Evolutionary conservation across 64 coral and sea anemone species (phyloP), one percentile per base, ranked within the genome.

Genomic region (Porites lutea): DNA sequence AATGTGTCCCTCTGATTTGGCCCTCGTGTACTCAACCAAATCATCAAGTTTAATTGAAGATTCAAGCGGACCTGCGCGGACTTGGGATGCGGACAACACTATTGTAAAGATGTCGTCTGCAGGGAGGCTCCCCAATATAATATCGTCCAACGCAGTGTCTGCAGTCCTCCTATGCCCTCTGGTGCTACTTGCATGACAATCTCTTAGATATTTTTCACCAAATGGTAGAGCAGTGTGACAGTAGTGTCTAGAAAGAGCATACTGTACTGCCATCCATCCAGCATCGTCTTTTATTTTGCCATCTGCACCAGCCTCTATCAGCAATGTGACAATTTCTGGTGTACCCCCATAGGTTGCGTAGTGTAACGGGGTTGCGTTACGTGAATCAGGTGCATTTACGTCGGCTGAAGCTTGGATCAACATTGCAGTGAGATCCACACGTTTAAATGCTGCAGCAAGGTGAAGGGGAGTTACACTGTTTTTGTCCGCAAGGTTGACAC

Each of bases 341-440:
- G 88, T 90, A 9, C 88, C 88, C 11, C 88, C 88, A 27, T 80
- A 80, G 8, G 88, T 77, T n/a, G 77, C 88, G 15, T 82, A 90
- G 50, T 90, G 88, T 2, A 90, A 67, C 2, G 77, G 64, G 37
- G 63, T 90, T 46, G 76, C 76, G n/a, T 82, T 60, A 1, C 37
- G 45, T 21, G 12, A 6, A 82, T 90, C 88, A 4, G 2, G 49
- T 2, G 77, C 65, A 82, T 90, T 81, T 37, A 90, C 8, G 79
- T 90, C 88, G 7, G 76, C 88, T 44, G 62, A 66, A 1, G 53
- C 22, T 82, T 27, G 14, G 46, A 90, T 71, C 16, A 90, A 76
- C 50, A 81, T 81, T 59, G 70, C 88, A 20, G 49, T 80, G 3
- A 82, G 4, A 3, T 55, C 49, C 6, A 82, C 57, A 48, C 15